These are phyloP conservation scores for Formicarius rufipectus DNA, from an alignment of 2,113 vertebrate species.

Conservation along the genomic window DNA sequence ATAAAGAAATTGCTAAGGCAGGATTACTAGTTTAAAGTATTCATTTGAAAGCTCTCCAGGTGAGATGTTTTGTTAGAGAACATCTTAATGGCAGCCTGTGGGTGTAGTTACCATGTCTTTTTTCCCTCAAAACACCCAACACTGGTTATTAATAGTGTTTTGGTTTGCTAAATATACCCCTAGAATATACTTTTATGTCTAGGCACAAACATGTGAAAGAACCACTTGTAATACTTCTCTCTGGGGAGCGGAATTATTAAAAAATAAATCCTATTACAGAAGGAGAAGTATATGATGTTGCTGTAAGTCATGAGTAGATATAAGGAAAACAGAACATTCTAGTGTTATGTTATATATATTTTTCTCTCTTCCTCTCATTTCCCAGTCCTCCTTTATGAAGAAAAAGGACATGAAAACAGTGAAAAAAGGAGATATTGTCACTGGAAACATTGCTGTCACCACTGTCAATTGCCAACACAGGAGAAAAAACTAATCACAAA, in stretches of 20 bases:
- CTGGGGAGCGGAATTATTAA: not conserved
- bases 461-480: not conserved
- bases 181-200: not conserved
- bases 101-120: not conserved
- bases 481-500: not conserved
- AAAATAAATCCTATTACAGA: not conserved
- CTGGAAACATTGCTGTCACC: not conserved
- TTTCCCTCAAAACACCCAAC: not conserved
- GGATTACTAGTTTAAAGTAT: not conserved
- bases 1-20: not conserved
- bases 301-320: not conserved
- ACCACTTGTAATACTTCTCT: not conserved
- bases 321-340: not conserved
- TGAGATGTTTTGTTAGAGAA: not conserved
- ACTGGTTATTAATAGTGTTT: not conserved
- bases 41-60: not conserved
- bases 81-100: not conserved
- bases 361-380: not conserved
- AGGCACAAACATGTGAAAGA: not conserved
- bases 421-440: not conserved
- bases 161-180: not conserved
- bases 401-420: not conserved
- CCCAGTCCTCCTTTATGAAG: fast-evolving
- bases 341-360: not conserved
- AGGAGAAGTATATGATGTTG: not conserved